Conservation (phyloP, 2,888 invertebrate species). For the Aleiodes alternator region DNA sequence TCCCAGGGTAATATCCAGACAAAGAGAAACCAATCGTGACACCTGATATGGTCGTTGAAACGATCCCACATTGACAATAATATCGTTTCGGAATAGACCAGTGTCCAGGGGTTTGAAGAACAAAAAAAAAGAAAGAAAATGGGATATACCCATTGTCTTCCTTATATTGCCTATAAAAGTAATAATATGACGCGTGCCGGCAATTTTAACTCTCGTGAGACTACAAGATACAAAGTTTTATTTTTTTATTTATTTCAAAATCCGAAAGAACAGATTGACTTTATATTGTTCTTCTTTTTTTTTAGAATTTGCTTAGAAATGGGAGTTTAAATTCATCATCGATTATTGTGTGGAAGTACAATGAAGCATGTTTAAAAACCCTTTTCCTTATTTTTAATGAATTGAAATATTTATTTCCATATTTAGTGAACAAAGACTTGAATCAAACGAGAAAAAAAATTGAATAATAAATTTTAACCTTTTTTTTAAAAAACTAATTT, state of each 20-base stretch:
- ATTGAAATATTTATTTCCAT: too few species aligned
- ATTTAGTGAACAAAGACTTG: too few species aligned
- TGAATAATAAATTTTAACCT: too few species aligned
- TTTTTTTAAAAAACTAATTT: too few species aligned
- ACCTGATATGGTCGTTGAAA: conserved; percentile 67
- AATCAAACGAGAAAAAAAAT: too few species aligned
- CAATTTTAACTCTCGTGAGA: conserved; percentile 32
- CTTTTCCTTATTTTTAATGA: too few species aligned
- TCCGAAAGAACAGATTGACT: conserved; percentile 2
- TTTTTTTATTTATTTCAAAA: conserved; percentile 16
- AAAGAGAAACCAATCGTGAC: conserved; percentile 73
- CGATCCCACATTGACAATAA: conserved; percentile 67
- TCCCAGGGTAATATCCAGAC: conserved; percentile 72
- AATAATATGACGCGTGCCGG: conserved; percentile 73
- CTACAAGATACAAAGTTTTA: conserved; percentile 6
- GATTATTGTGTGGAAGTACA: not conserved
- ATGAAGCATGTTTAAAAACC: too few species aligned
- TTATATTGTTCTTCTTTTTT: not conserved
- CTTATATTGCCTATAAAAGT: conserved; percentile 75
- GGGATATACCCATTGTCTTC: conserved; percentile 58
- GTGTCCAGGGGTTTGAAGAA: conserved; percentile 44
- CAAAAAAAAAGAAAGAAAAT: conserved; percentile 43
- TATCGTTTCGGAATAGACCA: conserved; percentile 55
- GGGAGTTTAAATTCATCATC: not conserved
- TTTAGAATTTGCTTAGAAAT: not conserved